Evolutionary conservation across 1,140 invertebrate genomes (phyloP).

Genomic region (Reticulitermes speratus): DNA sequence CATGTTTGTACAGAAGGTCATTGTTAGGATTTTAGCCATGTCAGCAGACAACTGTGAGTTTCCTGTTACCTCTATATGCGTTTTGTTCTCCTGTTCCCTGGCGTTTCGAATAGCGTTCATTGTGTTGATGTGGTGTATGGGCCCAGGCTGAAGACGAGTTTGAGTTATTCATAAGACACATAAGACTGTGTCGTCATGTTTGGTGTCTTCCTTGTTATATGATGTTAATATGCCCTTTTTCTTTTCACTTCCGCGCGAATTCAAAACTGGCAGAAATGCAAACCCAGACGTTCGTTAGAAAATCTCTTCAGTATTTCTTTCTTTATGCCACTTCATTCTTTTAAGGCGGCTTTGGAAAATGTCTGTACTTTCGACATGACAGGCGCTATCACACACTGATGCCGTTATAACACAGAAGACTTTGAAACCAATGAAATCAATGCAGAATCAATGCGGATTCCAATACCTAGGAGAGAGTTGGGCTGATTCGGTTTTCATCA

Average conservation of each 20-base stretch:
- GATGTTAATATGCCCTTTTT: not conserved
- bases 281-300: too few species aligned
- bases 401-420: not conserved
- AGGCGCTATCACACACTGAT: not conserved
- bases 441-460: conserved; percentile 25
- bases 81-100: not conserved
- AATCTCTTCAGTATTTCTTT: too few species aligned
- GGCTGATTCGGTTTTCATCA: conserved; percentile 22
- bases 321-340: too few species aligned
- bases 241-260: not conserved
- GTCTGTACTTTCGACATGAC: not conserved
- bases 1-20: conserved; percentile 1
- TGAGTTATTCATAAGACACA: too few species aligned
- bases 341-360: not conserved
- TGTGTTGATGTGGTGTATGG: conserved; percentile 8
- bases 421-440: conserved; percentile 25
- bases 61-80: not conserved
- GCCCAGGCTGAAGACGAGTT: too few species aligned
- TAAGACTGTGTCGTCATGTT: too few species aligned
- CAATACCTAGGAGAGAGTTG: not conserved
- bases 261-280: not conserved
- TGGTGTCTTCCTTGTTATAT: not conserved
- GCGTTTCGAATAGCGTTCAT: conserved; percentile 27
- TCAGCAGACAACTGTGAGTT: not conserved
- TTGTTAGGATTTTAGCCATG: not conserved